Conservation (phyloP, 2,113 vertebrate species). For the Podocnemis expansa region DNA sequence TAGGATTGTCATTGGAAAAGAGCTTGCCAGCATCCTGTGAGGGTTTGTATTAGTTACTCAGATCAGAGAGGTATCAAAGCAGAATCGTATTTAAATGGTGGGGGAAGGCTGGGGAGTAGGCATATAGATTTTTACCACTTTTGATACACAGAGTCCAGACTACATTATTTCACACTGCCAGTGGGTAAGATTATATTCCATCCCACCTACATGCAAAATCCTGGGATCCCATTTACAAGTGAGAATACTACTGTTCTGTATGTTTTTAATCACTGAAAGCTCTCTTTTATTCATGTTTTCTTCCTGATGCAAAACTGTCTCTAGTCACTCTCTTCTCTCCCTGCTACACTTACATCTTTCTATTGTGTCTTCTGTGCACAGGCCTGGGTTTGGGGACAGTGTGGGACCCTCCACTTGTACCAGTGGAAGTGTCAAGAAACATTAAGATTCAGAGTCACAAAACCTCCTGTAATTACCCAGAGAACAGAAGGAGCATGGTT, state of each 20-base stretch:
- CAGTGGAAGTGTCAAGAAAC: background rate
- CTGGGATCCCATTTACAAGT: background rate
- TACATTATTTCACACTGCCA: background rate
- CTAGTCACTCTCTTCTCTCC: background rate
- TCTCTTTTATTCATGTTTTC: background rate
- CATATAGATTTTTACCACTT: background rate
- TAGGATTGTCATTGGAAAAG: background rate
- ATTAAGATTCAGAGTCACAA: background rate
- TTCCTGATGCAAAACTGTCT: background rate
- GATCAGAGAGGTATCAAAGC: background rate
- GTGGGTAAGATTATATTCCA: background rate
- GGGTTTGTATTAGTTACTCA: background rate
- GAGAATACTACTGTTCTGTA: background rate
- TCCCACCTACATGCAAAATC: background rate
- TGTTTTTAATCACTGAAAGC: background rate
- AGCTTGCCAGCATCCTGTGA: background rate
- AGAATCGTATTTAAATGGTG: background rate
- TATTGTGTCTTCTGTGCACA: background rate
- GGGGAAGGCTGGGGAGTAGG: background rate
- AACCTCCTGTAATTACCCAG: background rate
- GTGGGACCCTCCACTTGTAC: background rate
- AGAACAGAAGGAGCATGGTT: background rate
- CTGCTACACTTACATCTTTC: background rate
- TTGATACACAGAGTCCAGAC: background rate
- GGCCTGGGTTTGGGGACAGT: background rate